Evolutionary conservation across 2,113 vertebrate species (phyloP), one percentile per base, ranked within the genome.

Genomic region (Bettongia penicillata): DNA sequence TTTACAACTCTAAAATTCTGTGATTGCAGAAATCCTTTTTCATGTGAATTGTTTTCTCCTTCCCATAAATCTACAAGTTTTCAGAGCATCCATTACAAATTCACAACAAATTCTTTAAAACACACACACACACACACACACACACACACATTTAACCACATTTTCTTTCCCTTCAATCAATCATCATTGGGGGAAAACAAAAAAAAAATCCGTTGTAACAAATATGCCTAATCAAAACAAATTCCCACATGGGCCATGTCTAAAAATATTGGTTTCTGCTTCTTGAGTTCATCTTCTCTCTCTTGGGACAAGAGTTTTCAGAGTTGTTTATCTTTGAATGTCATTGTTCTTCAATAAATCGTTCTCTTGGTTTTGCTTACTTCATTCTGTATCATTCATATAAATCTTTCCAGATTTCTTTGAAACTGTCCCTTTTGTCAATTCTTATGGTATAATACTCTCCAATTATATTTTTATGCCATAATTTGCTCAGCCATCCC

Each of bases 71-170:
- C 43, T 22, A 9, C 94, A 84, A 68, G 53, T 0, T 53, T 26
- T 57, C 8, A 25, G 51, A 90, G n/a, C 22, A 2, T 12, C 12
- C 14, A 90, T 95, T 51, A 16, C 25, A 91, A 96, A 96, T 93
- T 96, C 89, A 55, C 22, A 55, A 77, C 51, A 96, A 96, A 97
- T 84, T 84, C 68, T 84, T 84, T 43, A 68, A 68, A 25, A 16
- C 8, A 61, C 28, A 37, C 5, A 37, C 19, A 16, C 11, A 68
- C 57, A 37, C 3, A 37, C 28, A 12, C 28, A 61, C 28, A 61
- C 25, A 31, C 28, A 11, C 24, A 57, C 55, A 28, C 24, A 61
- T 61, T 77, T 77, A 77, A n/a, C 61, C 37, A n/a, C 37, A 77
- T 77, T 77, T 77, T 84, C 37, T 84, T 84, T 84, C n/a, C n/a